These are phyloP conservation scores for Gouania willdenowi DNA, from an alignment of 2,797 vertebrate species.

Conservation along the genomic window DNA sequence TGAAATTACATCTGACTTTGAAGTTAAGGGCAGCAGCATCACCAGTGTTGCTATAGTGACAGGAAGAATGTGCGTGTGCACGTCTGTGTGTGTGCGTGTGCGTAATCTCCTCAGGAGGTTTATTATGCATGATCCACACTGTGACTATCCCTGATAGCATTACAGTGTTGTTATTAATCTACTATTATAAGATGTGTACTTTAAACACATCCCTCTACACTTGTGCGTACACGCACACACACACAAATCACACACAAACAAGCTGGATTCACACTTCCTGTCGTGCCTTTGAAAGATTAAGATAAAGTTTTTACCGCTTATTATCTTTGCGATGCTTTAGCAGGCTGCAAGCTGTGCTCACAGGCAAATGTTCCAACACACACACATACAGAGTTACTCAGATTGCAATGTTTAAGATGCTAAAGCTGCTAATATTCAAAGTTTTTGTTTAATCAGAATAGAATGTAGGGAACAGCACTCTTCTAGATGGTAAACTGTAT, in stretches of 20 bases:
- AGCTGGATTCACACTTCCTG: conserved; percentile 59
- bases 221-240: not conserved
- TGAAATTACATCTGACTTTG: conserved; percentile 97
- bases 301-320: conserved; percentile 62
- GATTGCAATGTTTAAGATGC: conserved; percentile 55
- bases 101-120: conserved; percentile 63
- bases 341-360: conserved; percentile 52
- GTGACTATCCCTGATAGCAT: conserved; percentile 68
- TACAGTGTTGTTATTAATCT: conserved; percentile 67
- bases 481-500: not conserved
- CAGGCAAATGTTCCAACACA: conserved; percentile 33
- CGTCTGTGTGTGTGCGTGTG: conserved; percentile 15
- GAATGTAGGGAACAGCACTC: not conserved
- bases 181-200: conserved; percentile 57
- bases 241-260: conserved; percentile 1
- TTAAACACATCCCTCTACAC: conserved; percentile 37
- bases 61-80: conserved; percentile 28
- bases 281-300: conserved; percentile 69
- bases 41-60: conserved; percentile 88
- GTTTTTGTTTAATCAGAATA: conserved; percentile 47
- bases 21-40: conserved; percentile 80
- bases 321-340: conserved; percentile 68
- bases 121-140: conserved; percentile 70
- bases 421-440: conserved; percentile 59
- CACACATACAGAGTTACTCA: conserved; percentile 29